Percentiles rank a stretch among this genome's conserved stretches.
Conservation (phyloP, 1,140 invertebrate species). For the Theocolax elegans region DNA sequence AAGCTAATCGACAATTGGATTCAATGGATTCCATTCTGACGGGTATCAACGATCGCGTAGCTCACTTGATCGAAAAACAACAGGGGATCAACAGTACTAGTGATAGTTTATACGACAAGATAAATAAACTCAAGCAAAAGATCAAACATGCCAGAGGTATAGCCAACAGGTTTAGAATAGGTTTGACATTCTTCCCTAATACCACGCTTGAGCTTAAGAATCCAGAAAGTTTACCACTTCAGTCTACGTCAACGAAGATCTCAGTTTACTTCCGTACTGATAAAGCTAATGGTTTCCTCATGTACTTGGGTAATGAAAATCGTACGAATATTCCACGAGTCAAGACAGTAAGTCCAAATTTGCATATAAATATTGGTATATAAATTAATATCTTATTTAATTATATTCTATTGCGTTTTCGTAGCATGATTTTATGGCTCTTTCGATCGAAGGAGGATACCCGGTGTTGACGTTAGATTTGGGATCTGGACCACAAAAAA, state of each 20-base stretch:
- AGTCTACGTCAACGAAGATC: slow-evolving; percentile 87
- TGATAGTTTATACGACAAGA: slow-evolving; percentile 74
- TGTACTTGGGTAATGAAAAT: slow-evolving; percentile 91
- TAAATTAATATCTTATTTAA: neutral
- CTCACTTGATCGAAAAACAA: slow-evolving; percentile 72
- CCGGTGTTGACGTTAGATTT: slow-evolving; percentile 88
- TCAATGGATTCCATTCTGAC: slow-evolving; percentile 74
- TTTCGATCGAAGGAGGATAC: slow-evolving; percentile 90
- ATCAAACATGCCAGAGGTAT: slow-evolving; percentile 83
- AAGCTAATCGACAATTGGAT: slow-evolving; percentile 77
- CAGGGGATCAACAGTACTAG: slow-evolving; percentile 69
- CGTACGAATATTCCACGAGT: slow-evolving; percentile 74
- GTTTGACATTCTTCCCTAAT: slow-evolving; percentile 85
- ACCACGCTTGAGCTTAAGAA: slow-evolving; percentile 87
- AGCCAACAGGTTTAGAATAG: slow-evolving; percentile 79
- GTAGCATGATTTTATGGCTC: slow-evolving; percentile 91
- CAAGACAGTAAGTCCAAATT: slow-evolving; percentile 69
- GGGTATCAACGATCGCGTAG: slow-evolving; percentile 71
- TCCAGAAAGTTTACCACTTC: slow-evolving; percentile 82
- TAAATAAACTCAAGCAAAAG: slow-evolving; percentile 79
- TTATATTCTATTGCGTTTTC: slow-evolving; percentile 44
- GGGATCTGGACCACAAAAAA: slow-evolving; percentile 83
- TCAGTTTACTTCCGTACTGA: slow-evolving; percentile 88
- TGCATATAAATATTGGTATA: slow-evolving; percentile 23
- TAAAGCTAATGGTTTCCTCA: slow-evolving; percentile 82